Base-by-base conservation (phyloP, 2,797 vertebrate genomes). In the Pterois miles region DNA sequence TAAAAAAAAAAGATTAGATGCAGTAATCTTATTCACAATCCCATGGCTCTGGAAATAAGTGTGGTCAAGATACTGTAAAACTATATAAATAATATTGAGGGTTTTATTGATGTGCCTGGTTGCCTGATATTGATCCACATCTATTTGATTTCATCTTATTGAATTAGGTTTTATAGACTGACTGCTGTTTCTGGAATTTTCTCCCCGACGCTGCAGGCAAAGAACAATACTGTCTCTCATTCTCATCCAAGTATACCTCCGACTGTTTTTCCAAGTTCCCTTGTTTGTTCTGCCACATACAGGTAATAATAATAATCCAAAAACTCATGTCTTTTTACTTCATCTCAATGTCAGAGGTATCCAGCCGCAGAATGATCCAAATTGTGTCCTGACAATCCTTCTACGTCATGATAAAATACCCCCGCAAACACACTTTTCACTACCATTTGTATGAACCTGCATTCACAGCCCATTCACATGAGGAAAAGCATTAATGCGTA, bases 121-220 rank as follows among this genome's bases (percentile, higher is more conserved):
- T 11, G 50, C 58, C 68, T 82, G 76, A 82, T 73, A 78, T 71
- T 70, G 72, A 72, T 72, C 53, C 65, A 48, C 29, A 76, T 86
- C 74, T 46, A 57, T 81, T 75, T 76, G 29, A 86, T 80, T 83
- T 85, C 29, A 78, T 75, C 80, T 87, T 74, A 86, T 75, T 90
- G 81, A 89, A 88, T 86, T 78, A 62, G 22, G 80, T 73, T 85
- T 85, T 68, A 83, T 63, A 22, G 80, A 83, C 67, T n/a, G 31
- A 76, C 85, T 79, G 79, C 84, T 84, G 80, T 85, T 86, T 85
- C 76, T 85, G 88, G 78, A 89, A 91, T 91, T 82, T 82, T 81
- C 89, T 86, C 89, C 85, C 78, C 74, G 46, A 59, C 25, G 50
- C 78, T 74, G 78, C 78, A 83, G 84, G 82, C 82, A 2, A 86